These are phyloP conservation scores for Pilophorus perplexus DNA, from an alignment of 2,888 invertebrate genomes.

Conservation along the genomic window DNA sequence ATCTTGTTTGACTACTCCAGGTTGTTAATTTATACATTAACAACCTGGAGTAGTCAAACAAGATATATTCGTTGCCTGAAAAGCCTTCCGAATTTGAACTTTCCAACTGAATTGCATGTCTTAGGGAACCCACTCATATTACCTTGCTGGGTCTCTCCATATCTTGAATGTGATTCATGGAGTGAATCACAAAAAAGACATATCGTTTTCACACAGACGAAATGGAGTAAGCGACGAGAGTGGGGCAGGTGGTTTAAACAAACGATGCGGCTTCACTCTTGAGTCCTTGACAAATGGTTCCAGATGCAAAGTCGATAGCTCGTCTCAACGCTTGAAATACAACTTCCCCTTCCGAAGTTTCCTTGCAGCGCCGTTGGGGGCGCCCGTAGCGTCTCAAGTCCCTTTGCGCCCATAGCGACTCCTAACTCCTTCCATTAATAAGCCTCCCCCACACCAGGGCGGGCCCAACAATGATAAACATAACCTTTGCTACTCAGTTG, in stretches of 20 bases:
- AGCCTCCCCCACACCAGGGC: neutral
- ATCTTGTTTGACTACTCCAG: too few species aligned
- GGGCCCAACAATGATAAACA: conserved; percentile 19
- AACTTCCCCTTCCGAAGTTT: conserved; percentile 15
- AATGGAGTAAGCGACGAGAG: too few species aligned
- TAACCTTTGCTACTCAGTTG: neutral
- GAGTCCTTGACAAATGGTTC: conserved; percentile 15
- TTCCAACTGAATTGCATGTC: too few species aligned
- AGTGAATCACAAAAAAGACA: too few species aligned
- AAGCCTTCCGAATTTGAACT: too few species aligned
- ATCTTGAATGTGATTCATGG: too few species aligned
- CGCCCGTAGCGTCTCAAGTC: neutral
- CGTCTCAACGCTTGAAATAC: conserved; percentile 12
- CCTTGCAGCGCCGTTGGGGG: neutral
- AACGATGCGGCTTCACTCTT: conserved; percentile 16
- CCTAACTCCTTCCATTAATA: conserved; percentile 18
- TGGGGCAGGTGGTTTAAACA: conserved; percentile 13
- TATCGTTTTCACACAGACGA: too few species aligned
- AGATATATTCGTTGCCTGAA: too few species aligned
- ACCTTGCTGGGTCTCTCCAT: too few species aligned
- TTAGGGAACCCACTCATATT: too few species aligned
- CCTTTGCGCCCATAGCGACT: conserved; percentile 2
- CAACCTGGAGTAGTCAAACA: too few species aligned
- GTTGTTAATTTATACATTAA: too few species aligned
- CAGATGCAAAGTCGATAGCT: conserved; percentile 12